These are phyloP conservation scores for Tinea semifulvella DNA, from an alignment of 2,888 invertebrate genomes.

Conservation along the genomic window DNA sequence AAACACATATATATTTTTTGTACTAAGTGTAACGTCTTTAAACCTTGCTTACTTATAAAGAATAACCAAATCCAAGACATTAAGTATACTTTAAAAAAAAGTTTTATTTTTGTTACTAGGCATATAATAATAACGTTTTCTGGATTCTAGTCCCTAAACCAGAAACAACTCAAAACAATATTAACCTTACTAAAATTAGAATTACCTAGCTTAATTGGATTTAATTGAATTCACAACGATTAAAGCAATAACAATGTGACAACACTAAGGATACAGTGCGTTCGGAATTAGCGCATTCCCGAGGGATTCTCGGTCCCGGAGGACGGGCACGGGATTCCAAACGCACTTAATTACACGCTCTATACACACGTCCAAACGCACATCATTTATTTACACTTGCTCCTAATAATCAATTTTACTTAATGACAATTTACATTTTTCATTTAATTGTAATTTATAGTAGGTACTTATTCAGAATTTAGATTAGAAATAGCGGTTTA, in stretches of 20 bases:
- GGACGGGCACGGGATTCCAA: constrained; percentile 11
- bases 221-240: background rate
- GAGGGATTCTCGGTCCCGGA: background rate
- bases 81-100: too few relatives aligned
- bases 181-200: background rate
- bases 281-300: background rate
- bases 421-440: background rate
- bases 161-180: too few relatives aligned
- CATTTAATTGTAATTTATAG: too few relatives aligned
- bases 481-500: too few relatives aligned
- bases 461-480: too few relatives aligned
- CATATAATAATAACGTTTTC: too few relatives aligned
- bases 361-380: constrained; percentile 20
- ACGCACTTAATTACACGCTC: constrained; percentile 26
- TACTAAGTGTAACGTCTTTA: too few relatives aligned
- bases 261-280: background rate
- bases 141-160: too few relatives aligned
- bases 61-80: too few relatives aligned
- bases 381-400: constrained; percentile 14
- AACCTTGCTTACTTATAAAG: too few relatives aligned
- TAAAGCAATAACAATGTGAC: background rate
- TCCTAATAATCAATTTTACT: constrained; percentile 6
- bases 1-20: too few relatives aligned
- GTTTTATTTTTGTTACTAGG: too few relatives aligned
- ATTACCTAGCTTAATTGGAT: background rate